These are phyloP conservation scores for Nansenia antarctica DNA, from an alignment of 2,113 vertebrate genomes.

Conservation along the genomic window DNA sequence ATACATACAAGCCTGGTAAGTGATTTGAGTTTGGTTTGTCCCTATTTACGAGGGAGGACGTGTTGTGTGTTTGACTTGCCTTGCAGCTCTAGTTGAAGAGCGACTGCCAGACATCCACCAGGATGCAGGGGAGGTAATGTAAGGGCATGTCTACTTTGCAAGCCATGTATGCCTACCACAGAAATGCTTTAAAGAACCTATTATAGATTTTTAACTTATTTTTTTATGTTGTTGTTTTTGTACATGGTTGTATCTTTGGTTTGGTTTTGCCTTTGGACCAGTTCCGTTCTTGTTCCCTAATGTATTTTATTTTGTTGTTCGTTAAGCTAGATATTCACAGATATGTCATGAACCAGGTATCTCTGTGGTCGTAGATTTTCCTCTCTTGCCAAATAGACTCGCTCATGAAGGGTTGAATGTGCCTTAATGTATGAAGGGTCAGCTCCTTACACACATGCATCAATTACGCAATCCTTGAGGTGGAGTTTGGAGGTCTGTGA, in stretches of 20 bases:
- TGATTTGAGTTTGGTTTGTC: no score
- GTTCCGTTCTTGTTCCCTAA: background rate
- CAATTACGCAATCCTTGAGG: no score
- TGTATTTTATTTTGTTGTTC: background rate
- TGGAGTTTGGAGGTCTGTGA: no score
- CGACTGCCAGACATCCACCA: background rate
- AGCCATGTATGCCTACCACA: conserved; percentile 1
- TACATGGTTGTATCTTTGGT: conserved; percentile 3
- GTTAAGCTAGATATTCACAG: background rate
- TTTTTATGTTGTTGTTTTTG: conserved; percentile 24
- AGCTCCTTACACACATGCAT: no score
- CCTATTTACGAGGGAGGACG: background rate
- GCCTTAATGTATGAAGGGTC: conserved; percentile 3
- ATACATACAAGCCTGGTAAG: no score
- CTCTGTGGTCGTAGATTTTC: background rate
- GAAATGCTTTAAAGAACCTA: conserved; percentile 22
- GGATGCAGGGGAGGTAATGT: conserved; percentile 2
- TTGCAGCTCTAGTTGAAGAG: conserved; percentile 65
- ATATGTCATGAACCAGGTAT: conserved; percentile 5
- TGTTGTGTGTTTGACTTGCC: background rate
- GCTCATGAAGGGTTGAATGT: background rate
- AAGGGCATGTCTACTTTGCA: conserved; percentile 41
- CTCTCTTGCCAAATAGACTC: background rate
- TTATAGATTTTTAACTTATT: conserved; percentile 58
- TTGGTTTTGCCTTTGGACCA: background rate